Conservation (phyloP, 2,797 vertebrate genomes). For the Coilia nasus region DNA sequence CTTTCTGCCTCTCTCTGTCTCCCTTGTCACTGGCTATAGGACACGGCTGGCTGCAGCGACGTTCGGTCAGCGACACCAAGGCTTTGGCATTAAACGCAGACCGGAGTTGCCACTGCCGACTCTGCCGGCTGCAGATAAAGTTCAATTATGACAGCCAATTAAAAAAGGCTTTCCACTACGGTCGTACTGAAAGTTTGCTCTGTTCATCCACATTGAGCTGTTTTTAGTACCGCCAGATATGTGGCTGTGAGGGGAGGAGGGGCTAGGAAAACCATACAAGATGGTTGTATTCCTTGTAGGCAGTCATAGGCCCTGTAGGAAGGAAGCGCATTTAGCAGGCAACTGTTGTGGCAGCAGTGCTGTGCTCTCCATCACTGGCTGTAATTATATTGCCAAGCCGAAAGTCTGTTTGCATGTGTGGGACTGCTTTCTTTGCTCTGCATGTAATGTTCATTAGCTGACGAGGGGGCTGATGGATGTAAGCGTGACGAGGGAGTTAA, state of each 20-base stretch:
- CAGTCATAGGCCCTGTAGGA: not conserved
- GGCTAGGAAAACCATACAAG: not conserved
- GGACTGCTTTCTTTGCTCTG: conserved; percentile 16
- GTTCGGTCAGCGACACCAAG: not conserved
- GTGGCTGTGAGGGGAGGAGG: not conserved
- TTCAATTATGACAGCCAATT: conserved; percentile 66
- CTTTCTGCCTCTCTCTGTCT: not conserved
- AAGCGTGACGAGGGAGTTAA: conserved; percentile 54
- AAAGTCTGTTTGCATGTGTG: not conserved
- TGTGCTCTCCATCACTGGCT: not conserved
- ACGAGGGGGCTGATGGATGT: conserved; percentile 60
- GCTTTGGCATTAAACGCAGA: conserved; percentile 27
- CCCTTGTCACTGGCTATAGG: conserved; percentile 1
- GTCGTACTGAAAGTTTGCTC: conserved; percentile 38
- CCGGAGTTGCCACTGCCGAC: not conserved
- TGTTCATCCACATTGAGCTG: not conserved
- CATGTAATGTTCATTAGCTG: conserved; percentile 61
- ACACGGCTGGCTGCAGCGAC: too few species aligned
- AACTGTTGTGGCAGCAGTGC: not conserved
- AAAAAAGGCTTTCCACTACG: conserved; percentile 56
- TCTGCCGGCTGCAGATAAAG: conserved; percentile 53
- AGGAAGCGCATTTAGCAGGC: not conserved
- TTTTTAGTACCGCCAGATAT: not conserved
- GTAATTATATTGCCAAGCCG: not conserved
- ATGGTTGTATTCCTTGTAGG: not conserved